phyloP scores from a whole-genome alignment of 1,140 invertebrate species.

The Trichonephila clavata region DNA sequence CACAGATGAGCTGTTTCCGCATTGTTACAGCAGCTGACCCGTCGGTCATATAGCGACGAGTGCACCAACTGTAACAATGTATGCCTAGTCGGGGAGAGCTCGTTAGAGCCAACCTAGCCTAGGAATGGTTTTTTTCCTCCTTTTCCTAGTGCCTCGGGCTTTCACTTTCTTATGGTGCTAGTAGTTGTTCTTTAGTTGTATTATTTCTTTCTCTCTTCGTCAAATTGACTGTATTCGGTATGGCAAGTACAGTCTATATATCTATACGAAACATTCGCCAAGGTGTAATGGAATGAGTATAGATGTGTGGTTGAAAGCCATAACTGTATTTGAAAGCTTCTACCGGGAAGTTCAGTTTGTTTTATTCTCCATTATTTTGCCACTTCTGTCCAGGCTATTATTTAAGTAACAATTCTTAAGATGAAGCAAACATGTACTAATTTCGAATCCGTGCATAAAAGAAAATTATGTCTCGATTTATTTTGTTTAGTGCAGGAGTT shows the following conservation, averaged over 20 bases:
- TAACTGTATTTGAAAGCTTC: constrained; percentile 59
- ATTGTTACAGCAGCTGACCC: constrained; percentile 70
- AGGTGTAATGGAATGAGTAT: constrained; percentile 63
- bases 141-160: constrained; percentile 41
- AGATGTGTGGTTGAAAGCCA: constrained; percentile 26
- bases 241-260: constrained; percentile 22
- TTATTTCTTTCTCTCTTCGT: constrained; percentile 63
- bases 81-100: constrained; percentile 56
- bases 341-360: constrained; percentile 12
- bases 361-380: constrained; percentile 21
- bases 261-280: constrained; percentile 46
- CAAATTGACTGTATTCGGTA: constrained; percentile 70
- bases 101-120: constrained; percentile 53
- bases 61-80: constrained; percentile 71
- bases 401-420: not conserved
- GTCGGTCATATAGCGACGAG: constrained; percentile 65
- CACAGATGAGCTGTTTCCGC: constrained; percentile 59
- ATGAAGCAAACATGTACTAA: not conserved
- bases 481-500: not conserved
- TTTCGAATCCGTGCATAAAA: not conserved
- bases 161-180: constrained; percentile 57
- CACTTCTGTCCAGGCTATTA: not conserved
- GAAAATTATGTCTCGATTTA: not conserved
- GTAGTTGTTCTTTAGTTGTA: constrained; percentile 72
- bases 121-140: constrained; percentile 46